Conservation (phyloP, 2,888 invertebrate genomes). For the Mythimna albipuncta region DNA sequence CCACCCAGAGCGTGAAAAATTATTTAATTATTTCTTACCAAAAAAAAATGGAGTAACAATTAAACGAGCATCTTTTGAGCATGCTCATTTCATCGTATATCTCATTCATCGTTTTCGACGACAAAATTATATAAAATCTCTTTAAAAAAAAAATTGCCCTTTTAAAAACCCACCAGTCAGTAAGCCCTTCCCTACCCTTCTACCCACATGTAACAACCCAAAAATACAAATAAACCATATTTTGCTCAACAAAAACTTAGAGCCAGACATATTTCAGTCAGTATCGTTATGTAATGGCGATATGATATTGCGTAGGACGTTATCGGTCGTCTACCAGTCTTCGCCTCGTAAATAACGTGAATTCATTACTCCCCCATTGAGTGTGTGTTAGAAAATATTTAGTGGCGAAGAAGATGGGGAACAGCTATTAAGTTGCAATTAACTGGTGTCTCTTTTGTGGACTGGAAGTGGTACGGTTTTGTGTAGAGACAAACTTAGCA, state of each 20-base stretch:
- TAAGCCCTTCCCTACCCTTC: not conserved
- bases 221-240: constrained; percentile 62
- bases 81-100: too few species aligned
- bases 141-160: too few species aligned
- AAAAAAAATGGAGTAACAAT: too few species aligned
- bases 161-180: not conserved
- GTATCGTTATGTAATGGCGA: constrained; percentile 80
- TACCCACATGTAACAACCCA: constrained; percentile 27
- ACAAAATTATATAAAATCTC: not conserved
- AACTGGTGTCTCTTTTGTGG: constrained; percentile 51
- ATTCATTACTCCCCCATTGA: constrained; percentile 82
- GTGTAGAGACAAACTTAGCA: not conserved
- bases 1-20: too few species aligned
- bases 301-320: constrained; percentile 83
- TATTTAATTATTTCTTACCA: too few species aligned
- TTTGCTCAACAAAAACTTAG: constrained; percentile 63
- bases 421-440: constrained; percentile 65
- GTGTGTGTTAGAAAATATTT: constrained; percentile 78
- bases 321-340: constrained; percentile 83
- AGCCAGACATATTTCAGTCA: constrained; percentile 72
- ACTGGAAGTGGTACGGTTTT: constrained; percentile 17
- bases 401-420: constrained; percentile 73
- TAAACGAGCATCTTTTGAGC: too few species aligned
- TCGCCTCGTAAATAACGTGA: constrained; percentile 82
- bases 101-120: too few species aligned